Percentiles rank a stretch among this genome's conserved stretches.
phyloP scores from a whole-genome alignment of 2,113 vertebrate species.

The Oostethus manadensis region DNA sequence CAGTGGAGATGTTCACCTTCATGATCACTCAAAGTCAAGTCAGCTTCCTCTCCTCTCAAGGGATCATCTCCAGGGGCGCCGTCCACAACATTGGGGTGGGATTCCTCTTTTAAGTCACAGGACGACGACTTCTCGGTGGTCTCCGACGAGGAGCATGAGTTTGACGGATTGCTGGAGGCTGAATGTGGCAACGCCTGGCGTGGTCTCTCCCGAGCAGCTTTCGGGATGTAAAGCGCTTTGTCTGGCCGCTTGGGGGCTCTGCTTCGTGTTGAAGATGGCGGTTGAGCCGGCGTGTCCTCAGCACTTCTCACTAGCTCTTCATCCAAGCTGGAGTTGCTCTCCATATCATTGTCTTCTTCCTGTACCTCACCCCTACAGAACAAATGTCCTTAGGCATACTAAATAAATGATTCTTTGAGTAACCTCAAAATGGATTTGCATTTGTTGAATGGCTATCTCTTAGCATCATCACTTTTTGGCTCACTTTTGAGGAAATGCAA shows the following conservation, averaged over 20 bases:
- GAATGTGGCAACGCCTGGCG: constrained; percentile 12
- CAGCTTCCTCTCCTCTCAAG: constrained; percentile 15
- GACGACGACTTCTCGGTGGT: constrained; percentile 10
- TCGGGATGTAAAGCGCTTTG: constrained; percentile 69
- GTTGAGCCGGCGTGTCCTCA: not conserved
- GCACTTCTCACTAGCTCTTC: constrained; percentile 24
- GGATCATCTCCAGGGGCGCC: not conserved
- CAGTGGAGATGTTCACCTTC: constrained; percentile 17
- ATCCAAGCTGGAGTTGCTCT: constrained; percentile 27
- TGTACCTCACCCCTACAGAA: constrained; percentile 38
- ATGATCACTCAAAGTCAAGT: not conserved
- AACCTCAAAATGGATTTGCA: not conserved
- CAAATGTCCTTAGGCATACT: not conserved
- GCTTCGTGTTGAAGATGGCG: constrained; percentile 20
- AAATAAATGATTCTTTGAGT: not conserved
- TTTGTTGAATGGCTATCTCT: no score
- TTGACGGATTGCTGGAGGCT: constrained; percentile 11
- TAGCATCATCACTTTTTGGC: no score
- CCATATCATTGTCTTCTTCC: constrained; percentile 41
- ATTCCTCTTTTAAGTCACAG: constrained; percentile 3
- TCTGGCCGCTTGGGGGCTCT: constrained; percentile 57
- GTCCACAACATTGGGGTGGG: not conserved
- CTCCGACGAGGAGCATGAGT: constrained; percentile 28
- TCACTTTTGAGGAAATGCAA: no score
- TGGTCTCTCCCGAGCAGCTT: constrained; percentile 51